phyloP scores from a whole-genome alignment of 1,140 invertebrate genomes.

The Aphaenogaster ashmeadi region DNA sequence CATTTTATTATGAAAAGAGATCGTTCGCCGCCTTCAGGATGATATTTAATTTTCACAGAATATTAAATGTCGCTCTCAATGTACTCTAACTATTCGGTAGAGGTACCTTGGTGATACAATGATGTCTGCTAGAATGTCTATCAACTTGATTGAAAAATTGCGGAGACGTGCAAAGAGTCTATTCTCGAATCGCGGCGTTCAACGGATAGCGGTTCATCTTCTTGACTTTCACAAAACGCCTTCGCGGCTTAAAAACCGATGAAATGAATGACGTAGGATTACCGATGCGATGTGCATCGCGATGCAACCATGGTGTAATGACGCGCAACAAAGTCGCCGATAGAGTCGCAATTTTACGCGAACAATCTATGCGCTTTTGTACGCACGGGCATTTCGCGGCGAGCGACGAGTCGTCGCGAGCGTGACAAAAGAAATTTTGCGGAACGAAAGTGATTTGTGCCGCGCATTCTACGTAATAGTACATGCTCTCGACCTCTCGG shows the following conservation, averaged over 20 bases:
- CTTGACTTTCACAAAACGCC: not conserved
- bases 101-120: slow-evolving; percentile 7
- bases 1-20: slow-evolving; percentile 16
- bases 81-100: slow-evolving; percentile 33
- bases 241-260: not conserved
- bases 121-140: slow-evolving; percentile 2
- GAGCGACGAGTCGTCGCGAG: slow-evolving; percentile 52
- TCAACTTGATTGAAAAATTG: not conserved
- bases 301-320: not conserved
- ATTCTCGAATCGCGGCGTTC: not conserved
- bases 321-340: slow-evolving; percentile 37
- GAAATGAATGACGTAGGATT: slow-evolving; percentile 17
- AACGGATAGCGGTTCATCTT: not conserved
- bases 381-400: not conserved
- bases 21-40: not conserved
- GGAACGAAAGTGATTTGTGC: slow-evolving; percentile 71
- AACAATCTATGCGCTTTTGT: slow-evolving; percentile 30
- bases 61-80: slow-evolving; percentile 44
- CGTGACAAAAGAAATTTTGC: slow-evolving; percentile 60
- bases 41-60: not conserved
- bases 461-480: slow-evolving; percentile 43
- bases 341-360: slow-evolving; percentile 37
- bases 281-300: slow-evolving; percentile 11
- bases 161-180: not conserved
- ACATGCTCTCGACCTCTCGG: slow-evolving; percentile 55